Percentiles rank a stretch among this genome's conserved stretches.
Evolutionary conservation across 2,797 vertebrate species (phyloP).

Genomic region (Loris lydekkerianus): DNA sequence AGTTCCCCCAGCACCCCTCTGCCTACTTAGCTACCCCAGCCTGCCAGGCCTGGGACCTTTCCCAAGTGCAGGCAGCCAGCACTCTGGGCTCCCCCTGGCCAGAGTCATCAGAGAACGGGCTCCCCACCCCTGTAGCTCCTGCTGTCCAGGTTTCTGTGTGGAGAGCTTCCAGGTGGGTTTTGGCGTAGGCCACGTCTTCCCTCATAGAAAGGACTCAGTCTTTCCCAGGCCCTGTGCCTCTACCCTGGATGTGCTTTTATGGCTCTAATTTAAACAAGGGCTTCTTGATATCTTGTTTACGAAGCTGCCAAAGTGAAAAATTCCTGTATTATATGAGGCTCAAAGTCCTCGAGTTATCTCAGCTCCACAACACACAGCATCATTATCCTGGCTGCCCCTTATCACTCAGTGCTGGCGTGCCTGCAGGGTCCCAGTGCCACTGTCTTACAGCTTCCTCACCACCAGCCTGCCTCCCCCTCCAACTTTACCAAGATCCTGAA

Average conservation of each 20-base stretch:
- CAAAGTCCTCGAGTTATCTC: conserved; percentile 91
- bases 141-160: not conserved
- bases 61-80: not conserved
- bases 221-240: conserved; percentile 45
- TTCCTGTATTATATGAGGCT: conserved; percentile 92
- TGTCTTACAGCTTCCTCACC: conserved; percentile 78
- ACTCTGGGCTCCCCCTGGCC: not conserved
- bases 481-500: conserved; percentile 83
- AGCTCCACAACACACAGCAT: conserved; percentile 90
- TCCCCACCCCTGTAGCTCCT: not conserved
- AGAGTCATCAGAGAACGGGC: not conserved
- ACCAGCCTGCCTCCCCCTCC: conserved; percentile 81
- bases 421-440: conserved; percentile 85
- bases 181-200: not conserved
- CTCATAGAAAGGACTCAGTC: not conserved
- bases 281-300: conserved; percentile 93
- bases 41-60: not conserved
- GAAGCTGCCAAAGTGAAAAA: conserved; percentile 94
- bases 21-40: not conserved
- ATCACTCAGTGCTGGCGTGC: conserved; percentile 88
- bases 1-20: fast-evolving
- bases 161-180: not conserved
- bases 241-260: conserved; percentile 83
- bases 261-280: conserved; percentile 90
- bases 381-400: conserved; percentile 91